Percentiles rank a stretch among this genome's conserved stretches.
These are phyloP conservation scores for Motacilla tschutschensis DNA, from an alignment of 2,113 vertebrate genomes.

Conservation along the genomic window DNA sequence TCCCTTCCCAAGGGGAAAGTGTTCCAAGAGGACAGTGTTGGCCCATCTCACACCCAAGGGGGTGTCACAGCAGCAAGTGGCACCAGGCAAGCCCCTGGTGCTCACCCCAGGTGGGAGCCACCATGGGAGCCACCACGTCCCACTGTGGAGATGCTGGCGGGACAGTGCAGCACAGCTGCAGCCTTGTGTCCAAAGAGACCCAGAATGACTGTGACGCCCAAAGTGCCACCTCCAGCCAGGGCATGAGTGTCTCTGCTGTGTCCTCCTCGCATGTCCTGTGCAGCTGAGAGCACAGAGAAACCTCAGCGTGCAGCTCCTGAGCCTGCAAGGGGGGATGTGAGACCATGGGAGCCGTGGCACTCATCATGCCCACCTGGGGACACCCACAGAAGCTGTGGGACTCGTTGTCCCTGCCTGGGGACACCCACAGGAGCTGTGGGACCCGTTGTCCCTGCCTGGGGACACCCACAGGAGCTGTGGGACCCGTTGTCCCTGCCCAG, in stretches of 20 bases:
- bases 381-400: neutral
- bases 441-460: neutral
- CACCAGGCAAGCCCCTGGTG: fast-evolving
- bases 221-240: neutral
- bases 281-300: neutral
- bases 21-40: fast-evolving
- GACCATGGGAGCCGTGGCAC: fast-evolving
- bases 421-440: neutral
- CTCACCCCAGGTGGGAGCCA: neutral
- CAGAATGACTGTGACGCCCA: neutral
- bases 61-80: fast-evolving
- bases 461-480: fast-evolving
- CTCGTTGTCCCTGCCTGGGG: neutral
- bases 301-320: neutral
- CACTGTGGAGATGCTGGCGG: fast-evolving
- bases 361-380: fast-evolving
- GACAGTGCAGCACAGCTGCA: fast-evolving
- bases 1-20: neutral
- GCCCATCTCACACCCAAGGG: fast-evolving
- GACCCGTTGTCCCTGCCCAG: fast-evolving
- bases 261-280: neutral
- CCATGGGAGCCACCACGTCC: neutral
- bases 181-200: neutral
- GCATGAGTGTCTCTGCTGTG: fast-evolving
- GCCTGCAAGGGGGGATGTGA: neutral